phyloP scores from a whole-genome alignment of 2,797 vertebrate species.

The Nyctibius grandis region DNA sequence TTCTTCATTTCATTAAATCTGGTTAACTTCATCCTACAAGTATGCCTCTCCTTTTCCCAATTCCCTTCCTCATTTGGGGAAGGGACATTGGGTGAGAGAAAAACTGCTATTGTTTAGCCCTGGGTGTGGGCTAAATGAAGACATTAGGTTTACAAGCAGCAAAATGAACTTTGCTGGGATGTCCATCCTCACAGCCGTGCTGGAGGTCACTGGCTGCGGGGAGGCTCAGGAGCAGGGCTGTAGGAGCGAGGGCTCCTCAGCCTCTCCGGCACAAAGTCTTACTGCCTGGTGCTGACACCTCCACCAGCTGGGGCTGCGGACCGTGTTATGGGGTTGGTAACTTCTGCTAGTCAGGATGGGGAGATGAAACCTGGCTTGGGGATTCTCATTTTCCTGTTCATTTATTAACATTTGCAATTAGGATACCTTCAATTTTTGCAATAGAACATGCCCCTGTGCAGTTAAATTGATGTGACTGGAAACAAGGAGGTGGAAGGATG shows the following conservation, averaged over 20 bases:
- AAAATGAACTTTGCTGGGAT: background rate
- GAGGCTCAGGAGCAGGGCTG: no score
- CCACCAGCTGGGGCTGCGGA: background rate
- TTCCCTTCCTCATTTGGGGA: no score
- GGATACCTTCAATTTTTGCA: background rate
- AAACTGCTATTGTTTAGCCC: no score
- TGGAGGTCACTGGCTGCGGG: background rate
- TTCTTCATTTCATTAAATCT: no score
- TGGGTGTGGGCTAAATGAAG: no score
- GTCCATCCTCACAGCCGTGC: background rate
- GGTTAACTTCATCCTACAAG: no score
- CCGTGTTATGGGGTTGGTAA: fast-evolving
- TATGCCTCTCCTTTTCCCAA: no score
- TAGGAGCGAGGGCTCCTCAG: background rate
- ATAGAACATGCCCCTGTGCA: background rate
- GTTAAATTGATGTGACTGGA: background rate
- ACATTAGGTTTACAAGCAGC: background rate
- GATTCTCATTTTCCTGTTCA: background rate
- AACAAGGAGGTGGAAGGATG: background rate
- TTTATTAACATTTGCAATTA: background rate
- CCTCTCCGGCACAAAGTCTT: background rate
- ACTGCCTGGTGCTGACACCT: background rate
- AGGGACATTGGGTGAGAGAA: no score
- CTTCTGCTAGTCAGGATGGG: background rate
- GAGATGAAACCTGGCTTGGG: background rate